These are phyloP conservation scores for Bombus superbus DNA, from an alignment of 1,140 invertebrate species.

Conservation along the genomic window DNA sequence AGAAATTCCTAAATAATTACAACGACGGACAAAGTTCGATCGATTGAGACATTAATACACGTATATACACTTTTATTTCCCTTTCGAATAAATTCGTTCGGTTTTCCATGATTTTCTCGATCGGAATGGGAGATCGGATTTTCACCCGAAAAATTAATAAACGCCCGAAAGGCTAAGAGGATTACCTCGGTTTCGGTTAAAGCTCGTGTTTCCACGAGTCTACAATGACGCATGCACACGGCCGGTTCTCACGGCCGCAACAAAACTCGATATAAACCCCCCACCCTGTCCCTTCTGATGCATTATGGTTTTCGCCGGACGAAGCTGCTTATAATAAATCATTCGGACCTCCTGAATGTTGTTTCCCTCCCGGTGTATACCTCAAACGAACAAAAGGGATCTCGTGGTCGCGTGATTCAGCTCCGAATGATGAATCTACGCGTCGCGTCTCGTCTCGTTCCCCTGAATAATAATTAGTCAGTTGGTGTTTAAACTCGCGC, in stretches of 20 bases:
- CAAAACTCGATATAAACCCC: conserved; percentile 30
- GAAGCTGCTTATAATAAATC: conserved; percentile 42
- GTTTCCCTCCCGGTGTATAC: neutral
- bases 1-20: too few relatives aligned
- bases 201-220: conserved; percentile 45
- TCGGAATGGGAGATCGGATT: conserved; percentile 36
- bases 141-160: conserved; percentile 59
- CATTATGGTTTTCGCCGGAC: conserved; percentile 37
- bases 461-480: neutral
- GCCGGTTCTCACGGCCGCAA: conserved; percentile 25
- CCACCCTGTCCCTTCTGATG: neutral
- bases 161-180: conserved; percentile 51
- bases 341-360: conserved; percentile 20
- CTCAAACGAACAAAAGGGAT: neutral
- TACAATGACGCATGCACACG: conserved; percentile 1
- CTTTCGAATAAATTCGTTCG: neutral
- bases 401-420: conserved; percentile 5
- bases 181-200: conserved; percentile 57
- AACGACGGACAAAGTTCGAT: neutral
- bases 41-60: conserved; percentile 28
- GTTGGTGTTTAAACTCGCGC: neutral
- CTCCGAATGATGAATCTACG: neutral
- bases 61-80: neutral
- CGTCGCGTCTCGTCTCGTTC: neutral
- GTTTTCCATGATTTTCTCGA: neutral